Percentiles rank a stretch among this genome's conserved stretches.
Conservation (phyloP, 2,797 vertebrate genomes). For the Halcyon badia region DNA sequence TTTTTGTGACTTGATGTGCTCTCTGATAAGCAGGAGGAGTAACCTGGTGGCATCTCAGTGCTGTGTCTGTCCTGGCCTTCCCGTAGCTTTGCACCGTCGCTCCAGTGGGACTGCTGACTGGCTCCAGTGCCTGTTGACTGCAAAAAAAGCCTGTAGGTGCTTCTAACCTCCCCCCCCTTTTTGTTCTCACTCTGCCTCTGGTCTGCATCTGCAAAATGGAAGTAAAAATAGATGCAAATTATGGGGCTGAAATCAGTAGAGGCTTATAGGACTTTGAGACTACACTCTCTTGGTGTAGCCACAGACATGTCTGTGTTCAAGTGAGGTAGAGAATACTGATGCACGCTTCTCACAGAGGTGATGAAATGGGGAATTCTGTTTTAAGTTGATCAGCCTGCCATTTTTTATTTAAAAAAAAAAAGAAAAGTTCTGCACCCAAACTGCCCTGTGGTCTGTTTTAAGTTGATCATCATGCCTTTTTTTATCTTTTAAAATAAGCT, state of each 20-base stretch:
- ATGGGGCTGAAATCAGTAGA: neutral
- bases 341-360: neutral
- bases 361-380: neutral
- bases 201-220: neutral
- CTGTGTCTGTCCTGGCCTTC: neutral
- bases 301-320: accelerated
- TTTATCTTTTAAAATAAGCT: neutral
- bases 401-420: neutral
- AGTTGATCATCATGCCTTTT: neutral
- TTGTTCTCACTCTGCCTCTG: neutral
- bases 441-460: neutral
- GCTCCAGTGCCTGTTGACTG: neutral
- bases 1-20: neutral
- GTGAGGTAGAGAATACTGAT: neutral
- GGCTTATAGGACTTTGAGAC: neutral
- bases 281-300: accelerated
- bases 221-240: neutral
- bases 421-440: neutral
- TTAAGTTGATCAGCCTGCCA: neutral
- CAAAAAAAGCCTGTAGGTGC: neutral
- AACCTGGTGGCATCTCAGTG: neutral
- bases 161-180: neutral
- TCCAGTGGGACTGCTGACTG: neutral
- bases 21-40: neutral
- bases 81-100: neutral